Evolutionary conservation across 2,888 invertebrate genomes (phyloP).

Genomic region (Gastrophysa polygoni): DNA sequence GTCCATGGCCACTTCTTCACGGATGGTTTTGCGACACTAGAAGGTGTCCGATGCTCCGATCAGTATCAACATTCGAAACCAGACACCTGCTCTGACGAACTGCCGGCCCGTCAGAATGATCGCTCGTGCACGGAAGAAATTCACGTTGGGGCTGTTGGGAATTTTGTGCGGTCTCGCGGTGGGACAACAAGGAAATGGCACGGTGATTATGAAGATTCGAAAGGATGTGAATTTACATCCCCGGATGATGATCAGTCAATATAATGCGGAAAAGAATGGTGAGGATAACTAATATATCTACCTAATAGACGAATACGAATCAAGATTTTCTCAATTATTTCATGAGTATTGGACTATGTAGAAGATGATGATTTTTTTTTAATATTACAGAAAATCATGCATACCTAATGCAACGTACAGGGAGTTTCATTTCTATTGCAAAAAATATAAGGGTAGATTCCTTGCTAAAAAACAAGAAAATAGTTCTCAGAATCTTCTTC

Average conservation of each 20-base stretch:
- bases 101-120: background rate
- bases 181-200: constrained; percentile 2
- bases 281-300: no score
- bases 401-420: no score
- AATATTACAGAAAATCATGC: no score
- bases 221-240: background rate
- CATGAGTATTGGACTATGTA: no score
- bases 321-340: no score
- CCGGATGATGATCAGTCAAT: constrained; percentile 11
- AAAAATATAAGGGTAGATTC: no score
- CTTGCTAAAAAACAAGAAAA: no score
- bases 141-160: background rate
- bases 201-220: constrained; percentile 13
- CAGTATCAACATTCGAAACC: constrained; percentile 8
- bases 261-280: constrained; percentile 13
- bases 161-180: constrained; percentile 11
- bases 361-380: no score
- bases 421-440: no score
- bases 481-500: no score
- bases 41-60: background rate
- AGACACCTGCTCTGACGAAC: background rate
- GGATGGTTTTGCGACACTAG: background rate
- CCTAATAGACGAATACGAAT: no score
- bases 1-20: background rate
- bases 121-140: constrained; percentile 11